Conservation (phyloP, 2,113 vertebrate genomes). For the Rhabdomys dilectus region DNA sequence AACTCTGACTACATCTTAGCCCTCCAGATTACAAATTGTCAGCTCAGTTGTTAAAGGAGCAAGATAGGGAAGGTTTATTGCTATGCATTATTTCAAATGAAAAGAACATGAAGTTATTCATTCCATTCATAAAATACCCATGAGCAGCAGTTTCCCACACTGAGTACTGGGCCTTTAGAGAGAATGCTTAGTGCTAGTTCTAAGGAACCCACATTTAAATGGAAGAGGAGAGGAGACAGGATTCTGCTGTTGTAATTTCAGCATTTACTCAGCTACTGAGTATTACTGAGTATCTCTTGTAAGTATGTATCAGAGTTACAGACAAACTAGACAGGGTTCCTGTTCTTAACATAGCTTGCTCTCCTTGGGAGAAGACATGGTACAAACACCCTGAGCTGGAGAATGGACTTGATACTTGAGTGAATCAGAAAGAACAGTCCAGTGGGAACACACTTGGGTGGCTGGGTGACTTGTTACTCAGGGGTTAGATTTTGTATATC, state of each 20-base stretch:
- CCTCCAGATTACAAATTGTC: slow-evolving; percentile 33
- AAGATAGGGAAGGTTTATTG: slow-evolving; percentile 37
- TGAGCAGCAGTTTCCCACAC: not conserved
- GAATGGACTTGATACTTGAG: not conserved
- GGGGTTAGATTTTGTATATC: not conserved
- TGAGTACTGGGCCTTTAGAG: slow-evolving; percentile 9
- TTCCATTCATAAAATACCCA: slow-evolving; percentile 20
- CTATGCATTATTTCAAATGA: slow-evolving; percentile 23
- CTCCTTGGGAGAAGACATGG: not conserved
- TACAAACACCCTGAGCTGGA: not conserved
- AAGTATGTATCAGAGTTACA: not conserved
- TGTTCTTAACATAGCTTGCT: slow-evolving; percentile 10
- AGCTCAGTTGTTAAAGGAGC: slow-evolving; percentile 14
- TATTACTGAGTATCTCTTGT: not conserved
- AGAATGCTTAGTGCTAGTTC: not conserved
- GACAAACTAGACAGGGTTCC: not conserved
- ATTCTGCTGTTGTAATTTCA: slow-evolving; percentile 13
- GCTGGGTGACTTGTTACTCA: not conserved
- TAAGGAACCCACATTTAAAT: not conserved
- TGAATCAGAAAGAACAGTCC: slow-evolving; percentile 31
- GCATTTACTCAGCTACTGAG: not conserved
- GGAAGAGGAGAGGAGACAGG: not conserved
- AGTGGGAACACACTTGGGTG: not conserved
- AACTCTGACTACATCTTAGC: not conserved
- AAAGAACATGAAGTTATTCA: not conserved